phyloP scores from a whole-genome alignment of 2,888 invertebrate species.

The Baccha elongata region DNA sequence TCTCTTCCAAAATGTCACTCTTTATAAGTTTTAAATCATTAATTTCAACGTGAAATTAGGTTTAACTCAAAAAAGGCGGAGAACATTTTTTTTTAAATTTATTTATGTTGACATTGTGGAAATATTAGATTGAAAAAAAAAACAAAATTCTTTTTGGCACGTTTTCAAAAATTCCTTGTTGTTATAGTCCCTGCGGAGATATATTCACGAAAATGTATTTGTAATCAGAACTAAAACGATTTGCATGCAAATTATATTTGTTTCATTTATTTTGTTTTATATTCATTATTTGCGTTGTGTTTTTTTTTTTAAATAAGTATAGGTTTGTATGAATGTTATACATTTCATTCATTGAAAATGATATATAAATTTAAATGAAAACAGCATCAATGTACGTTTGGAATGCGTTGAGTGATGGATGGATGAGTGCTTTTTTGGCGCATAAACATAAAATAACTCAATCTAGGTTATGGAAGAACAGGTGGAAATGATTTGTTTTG shows the following conservation, averaged over 20 bases:
- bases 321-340: not conserved
- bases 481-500: constrained; percentile 62
- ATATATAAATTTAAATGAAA: constrained; percentile 58
- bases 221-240: constrained; percentile 19
- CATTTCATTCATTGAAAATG: constrained; percentile 61
- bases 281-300: not conserved
- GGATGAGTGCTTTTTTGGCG: constrained; percentile 54
- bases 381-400: constrained; percentile 53
- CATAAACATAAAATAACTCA: constrained; percentile 25
- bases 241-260: constrained; percentile 16
- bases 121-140: constrained; percentile 25
- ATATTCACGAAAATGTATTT: constrained; percentile 1
- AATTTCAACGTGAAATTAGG: not conserved
- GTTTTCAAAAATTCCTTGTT: constrained; percentile 25
- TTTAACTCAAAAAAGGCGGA: constrained; percentile 3
- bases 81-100: constrained; percentile 31
- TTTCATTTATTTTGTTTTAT: not conserved
- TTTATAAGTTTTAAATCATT: constrained; percentile 1
- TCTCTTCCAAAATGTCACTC: not conserved
- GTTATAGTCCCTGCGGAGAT: constrained; percentile 19
- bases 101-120: constrained; percentile 62
- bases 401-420: constrained; percentile 58
- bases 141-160: constrained; percentile 48
- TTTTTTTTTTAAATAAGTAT: not conserved
- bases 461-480: constrained; percentile 44